A percentile compares a stretch with the other conserved stretches of the same genome.
phyloP scores from a whole-genome alignment of 2,113 vertebrate genomes.

The Lepus timidus region DNA sequence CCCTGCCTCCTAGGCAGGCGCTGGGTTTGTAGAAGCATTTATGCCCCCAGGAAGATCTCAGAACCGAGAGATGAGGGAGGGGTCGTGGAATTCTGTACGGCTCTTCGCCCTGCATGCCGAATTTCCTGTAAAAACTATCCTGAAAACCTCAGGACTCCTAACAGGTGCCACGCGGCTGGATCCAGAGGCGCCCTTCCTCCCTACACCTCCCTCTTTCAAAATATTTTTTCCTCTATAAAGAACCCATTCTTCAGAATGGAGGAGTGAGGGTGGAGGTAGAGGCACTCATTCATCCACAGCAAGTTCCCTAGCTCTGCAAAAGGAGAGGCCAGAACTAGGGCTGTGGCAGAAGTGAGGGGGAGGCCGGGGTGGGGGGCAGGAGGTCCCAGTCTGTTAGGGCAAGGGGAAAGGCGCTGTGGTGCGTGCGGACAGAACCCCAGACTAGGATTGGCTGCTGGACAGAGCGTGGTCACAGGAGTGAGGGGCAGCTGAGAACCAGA shows the following conservation, averaged over 20 bases:
- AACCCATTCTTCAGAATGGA: background rate
- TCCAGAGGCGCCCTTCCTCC: background rate
- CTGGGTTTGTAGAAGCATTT: constrained; percentile 32
- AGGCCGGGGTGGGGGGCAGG: background rate
- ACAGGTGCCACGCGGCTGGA: constrained; percentile 13
- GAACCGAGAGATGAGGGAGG: background rate
- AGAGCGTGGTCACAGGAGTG: background rate
- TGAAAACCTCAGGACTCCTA: background rate
- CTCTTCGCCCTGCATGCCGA: background rate
- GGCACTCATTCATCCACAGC: background rate
- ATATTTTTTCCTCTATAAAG: background rate
- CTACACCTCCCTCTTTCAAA: background rate
- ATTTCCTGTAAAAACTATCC: constrained; percentile 33
- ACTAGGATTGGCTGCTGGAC: background rate
- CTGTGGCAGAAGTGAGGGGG: background rate
- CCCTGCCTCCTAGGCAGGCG: background rate
- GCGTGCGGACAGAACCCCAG: background rate
- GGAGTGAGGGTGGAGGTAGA: background rate
- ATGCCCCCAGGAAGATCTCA: background rate
- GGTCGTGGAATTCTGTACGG: background rate
- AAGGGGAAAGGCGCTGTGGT: background rate
- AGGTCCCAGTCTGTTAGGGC: background rate
- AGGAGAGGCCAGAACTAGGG: background rate
- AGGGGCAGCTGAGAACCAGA: background rate
- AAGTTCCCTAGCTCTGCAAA: background rate